These are phyloP conservation scores for Stictocephala bisonia DNA, from an alignment of 2,888 invertebrate species.

Conservation along the genomic window DNA sequence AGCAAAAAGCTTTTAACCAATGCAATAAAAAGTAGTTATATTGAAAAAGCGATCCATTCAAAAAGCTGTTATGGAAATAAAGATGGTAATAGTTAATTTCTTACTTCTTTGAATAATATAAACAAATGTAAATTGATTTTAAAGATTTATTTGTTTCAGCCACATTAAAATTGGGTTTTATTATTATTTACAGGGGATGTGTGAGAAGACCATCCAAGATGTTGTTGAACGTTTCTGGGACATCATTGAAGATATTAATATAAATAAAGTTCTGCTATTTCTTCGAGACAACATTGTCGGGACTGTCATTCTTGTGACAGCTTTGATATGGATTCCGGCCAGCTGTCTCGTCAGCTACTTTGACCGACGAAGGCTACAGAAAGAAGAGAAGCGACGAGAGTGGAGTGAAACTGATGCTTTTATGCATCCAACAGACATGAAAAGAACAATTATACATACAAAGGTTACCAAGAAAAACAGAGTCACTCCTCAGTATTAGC, in stretches of 20 bases:
- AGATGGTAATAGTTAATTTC: no score
- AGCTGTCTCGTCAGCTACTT: slow-evolving; percentile 84
- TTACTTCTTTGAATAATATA: no score
- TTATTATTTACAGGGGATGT: slow-evolving; percentile 77
- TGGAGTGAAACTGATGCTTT: slow-evolving; percentile 50
- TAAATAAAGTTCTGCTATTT: slow-evolving; percentile 90
- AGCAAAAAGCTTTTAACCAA: no score
- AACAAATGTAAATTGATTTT: no score
- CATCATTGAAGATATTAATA: slow-evolving; percentile 96
- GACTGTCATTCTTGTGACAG: slow-evolving; percentile 88
- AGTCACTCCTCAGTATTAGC: slow-evolving; percentile 25
- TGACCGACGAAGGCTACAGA: slow-evolving; percentile 78
- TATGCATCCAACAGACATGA: slow-evolving; percentile 44
- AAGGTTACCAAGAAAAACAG: slow-evolving; percentile 31
- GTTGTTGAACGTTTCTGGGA: slow-evolving; percentile 97
- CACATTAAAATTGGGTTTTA: no score
- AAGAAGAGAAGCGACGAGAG: slow-evolving; percentile 47
- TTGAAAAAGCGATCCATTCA: no score
- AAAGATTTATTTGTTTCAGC: no score
- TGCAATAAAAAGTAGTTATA: no score
- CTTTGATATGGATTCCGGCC: slow-evolving; percentile 95
- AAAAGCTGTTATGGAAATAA: no score
- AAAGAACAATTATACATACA: slow-evolving; percentile 45
- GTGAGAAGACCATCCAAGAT: slow-evolving; percentile 94
- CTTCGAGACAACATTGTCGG: slow-evolving; percentile 94